Conservation (phyloP, 2,888 invertebrate genomes). For the Hypercompe scribonia region DNA sequence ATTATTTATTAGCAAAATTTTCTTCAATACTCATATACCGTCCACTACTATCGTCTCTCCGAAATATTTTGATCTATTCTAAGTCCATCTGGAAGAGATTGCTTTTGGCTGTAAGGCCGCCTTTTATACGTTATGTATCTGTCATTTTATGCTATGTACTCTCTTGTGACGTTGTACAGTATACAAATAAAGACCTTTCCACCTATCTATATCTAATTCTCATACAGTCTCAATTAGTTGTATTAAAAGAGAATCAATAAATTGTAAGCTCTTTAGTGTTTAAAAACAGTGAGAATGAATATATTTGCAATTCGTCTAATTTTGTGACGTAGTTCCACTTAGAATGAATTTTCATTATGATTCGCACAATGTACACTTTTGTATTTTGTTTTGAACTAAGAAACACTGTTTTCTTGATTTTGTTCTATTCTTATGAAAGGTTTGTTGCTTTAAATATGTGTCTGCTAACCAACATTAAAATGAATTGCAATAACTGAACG, state of each 20-base stretch:
- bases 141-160: no score
- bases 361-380: conserved; percentile 1
- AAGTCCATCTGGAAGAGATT: no score
- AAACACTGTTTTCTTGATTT: not conserved
- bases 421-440: not conserved
- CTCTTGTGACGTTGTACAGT: no score
- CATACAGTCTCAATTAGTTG: not conserved
- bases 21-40: no score
- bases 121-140: no score
- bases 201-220: no score
- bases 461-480: not conserved
- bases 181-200: no score
- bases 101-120: no score
- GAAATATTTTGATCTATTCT: no score
- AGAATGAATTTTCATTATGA: conserved; percentile 5
- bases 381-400: not conserved
- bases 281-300: conserved; percentile 10
- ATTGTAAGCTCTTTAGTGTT: conserved; percentile 8
- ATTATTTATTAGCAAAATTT: no score
- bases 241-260: conserved; percentile 13
- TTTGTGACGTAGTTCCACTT: not conserved
- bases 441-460: not conserved
- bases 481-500: not conserved
- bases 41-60: no score
- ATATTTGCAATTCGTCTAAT: conserved; percentile 5